These are phyloP conservation scores for Phalanger gymnotis DNA, from an alignment of 2,797 vertebrate species.

Conservation along the genomic window DNA sequence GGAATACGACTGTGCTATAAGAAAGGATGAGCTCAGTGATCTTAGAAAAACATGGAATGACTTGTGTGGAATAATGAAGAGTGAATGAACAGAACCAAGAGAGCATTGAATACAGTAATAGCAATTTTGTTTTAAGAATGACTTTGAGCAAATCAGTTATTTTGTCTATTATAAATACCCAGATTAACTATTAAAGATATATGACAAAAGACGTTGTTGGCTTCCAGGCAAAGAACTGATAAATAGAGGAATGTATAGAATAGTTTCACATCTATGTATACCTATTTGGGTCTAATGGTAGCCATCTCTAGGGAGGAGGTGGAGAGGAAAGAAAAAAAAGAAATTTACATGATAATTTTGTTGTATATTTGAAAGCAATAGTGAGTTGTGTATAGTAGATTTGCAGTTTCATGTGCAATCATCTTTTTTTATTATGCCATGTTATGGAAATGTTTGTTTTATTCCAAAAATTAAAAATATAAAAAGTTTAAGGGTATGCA, in stretches of 20 bases:
- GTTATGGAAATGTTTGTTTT: neutral
- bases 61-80: neutral
- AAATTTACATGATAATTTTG: neutral
- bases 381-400: neutral
- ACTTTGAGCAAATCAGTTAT: neutral
- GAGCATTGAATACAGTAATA: neutral
- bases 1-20: neutral
- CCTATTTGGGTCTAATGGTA: neutral
- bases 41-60: neutral
- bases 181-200: neutral
- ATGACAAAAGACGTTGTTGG: neutral
- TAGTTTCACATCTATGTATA: neutral
- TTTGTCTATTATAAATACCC: neutral
- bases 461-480: neutral
- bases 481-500: neutral
- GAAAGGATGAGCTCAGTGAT: no score
- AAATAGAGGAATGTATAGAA: neutral
- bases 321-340: neutral
- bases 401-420: neutral
- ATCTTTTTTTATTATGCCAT: neutral
- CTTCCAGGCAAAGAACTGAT: neutral
- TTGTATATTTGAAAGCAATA: neutral
- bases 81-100: neutral
- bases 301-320: neutral
- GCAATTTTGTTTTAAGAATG: neutral